phyloP scores from a whole-genome alignment of 64 coral and sea anemone species.

The Montipora foliosa region DNA sequence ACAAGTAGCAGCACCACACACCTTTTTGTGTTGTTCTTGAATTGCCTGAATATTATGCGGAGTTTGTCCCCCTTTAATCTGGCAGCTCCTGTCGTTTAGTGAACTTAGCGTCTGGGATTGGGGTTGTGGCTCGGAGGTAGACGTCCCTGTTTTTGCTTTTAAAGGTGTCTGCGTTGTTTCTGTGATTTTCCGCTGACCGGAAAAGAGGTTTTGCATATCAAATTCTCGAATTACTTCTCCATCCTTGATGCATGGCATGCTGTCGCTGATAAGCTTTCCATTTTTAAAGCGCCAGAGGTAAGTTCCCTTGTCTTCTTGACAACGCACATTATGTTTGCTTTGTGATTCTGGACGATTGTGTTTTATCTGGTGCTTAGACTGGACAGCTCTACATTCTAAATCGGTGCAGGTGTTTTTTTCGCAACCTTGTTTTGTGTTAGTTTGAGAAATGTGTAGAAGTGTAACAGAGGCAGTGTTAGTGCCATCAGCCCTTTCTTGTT shows the following conservation, averaged over 20 bases:
- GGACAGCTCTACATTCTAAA: background rate
- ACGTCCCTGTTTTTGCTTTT: background rate
- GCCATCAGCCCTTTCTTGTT: background rate
- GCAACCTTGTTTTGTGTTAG: background rate
- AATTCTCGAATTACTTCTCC: background rate
- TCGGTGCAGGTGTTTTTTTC: background rate
- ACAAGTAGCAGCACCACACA: slow-evolving; percentile 28
- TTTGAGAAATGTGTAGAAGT: slow-evolving; percentile 11
- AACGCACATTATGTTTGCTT: background rate
- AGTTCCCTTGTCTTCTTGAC: slow-evolving; percentile 21
- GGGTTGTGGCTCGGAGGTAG: background rate
- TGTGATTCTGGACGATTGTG: background rate
- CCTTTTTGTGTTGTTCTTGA: slow-evolving; percentile 8
- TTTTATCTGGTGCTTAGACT: background rate
- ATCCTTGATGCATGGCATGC: slow-evolving; percentile 4
- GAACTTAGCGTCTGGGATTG: background rate
- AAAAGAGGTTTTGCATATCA: background rate
- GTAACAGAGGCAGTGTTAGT: slow-evolving; percentile 2
- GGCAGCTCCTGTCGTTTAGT: background rate
- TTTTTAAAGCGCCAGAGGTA: slow-evolving; percentile 45
- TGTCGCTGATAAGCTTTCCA: slow-evolving; percentile 46
- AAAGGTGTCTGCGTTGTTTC: background rate
- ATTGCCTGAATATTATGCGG: background rate
- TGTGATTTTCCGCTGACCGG: background rate
- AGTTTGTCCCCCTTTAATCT: background rate